Evolutionary conservation across 1,140 invertebrate species (phyloP), one percentile per base, ranked within the genome.

Genomic region (Halictus rubicundus): DNA sequence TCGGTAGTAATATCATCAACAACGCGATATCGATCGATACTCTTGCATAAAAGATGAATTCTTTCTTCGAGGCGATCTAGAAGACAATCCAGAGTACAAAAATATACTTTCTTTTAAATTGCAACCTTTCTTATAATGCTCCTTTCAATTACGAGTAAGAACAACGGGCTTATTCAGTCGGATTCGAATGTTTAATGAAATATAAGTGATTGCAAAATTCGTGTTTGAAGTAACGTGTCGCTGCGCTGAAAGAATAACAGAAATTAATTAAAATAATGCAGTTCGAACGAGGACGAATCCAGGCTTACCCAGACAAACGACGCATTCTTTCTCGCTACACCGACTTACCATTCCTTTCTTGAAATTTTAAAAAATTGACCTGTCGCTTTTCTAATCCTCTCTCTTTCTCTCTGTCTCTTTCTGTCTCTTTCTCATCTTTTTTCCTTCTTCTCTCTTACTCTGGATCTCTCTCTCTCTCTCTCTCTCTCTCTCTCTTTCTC

Each of bases 301-400:
- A 83, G 76, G 76, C 83, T 68, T 63, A 68, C 39, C 25, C 68
- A 59, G 83, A 86, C 80, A 76, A 85, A 82, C 54, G 73, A 76
- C 76, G n/a, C 2, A 82, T 86, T 82, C 60, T 85, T 85, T 80
- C 66, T 39, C 63, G 63, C 57, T 71, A 60, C 54, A 32, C 32
- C 65, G 70, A 74, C 52, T 82, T 85, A 82, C 59, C 66, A 74
- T 71, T 83, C 70, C 54, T 75, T 69, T 76, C 69, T 82, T 69
- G 19, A 59, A 73, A 52, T 81, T 85, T 71, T 46, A 68, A 68
- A 68, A 73, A 21, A 54, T 46, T 12, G 10, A 2, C 42, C 42
- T 12, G 42, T 68, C 82, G 82, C 86, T 89, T 86, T 66, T 77
- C 82, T 85, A 71, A 80, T 79, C 75, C 71, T 80, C 80, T 68